Percentiles rank a stretch among this genome's conserved stretches.
These are phyloP conservation scores for Rosalia funebris DNA, from an alignment of 2,888 invertebrate species.

Conservation along the genomic window DNA sequence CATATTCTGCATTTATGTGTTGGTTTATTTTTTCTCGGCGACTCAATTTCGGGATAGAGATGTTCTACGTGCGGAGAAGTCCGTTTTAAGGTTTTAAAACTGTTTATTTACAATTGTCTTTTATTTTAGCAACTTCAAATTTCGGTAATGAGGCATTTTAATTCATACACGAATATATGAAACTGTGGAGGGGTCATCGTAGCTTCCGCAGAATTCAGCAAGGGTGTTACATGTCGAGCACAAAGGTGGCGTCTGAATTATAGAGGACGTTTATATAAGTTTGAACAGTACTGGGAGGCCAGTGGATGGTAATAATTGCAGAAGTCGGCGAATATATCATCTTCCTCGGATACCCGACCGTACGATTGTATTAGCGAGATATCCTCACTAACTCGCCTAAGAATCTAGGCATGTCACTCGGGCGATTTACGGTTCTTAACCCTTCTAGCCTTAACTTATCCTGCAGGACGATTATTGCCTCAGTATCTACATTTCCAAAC, in stretches of 20 bases:
- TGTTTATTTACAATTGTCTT: too few species aligned
- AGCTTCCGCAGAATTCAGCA: not conserved
- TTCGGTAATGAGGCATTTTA: too few species aligned
- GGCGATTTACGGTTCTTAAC: slow-evolving; percentile 58
- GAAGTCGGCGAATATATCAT: slow-evolving; percentile 57
- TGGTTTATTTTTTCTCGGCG: too few species aligned
- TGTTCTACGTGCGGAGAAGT: too few species aligned
- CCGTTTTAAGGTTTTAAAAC: too few species aligned
- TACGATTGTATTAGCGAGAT: slow-evolving; percentile 57
- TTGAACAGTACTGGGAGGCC: slow-evolving; percentile 40
- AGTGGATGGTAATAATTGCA: slow-evolving; percentile 56
- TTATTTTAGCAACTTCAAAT: too few species aligned
- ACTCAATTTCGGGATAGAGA: too few species aligned
- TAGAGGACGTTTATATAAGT: slow-evolving; percentile 36
- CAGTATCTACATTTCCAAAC: slow-evolving; percentile 56
- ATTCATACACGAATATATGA: not conserved
- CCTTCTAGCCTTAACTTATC: slow-evolving; percentile 51
- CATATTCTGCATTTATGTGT: too few species aligned
- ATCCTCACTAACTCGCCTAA: slow-evolving; percentile 57
- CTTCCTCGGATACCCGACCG: slow-evolving; percentile 48
- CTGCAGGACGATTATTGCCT: slow-evolving; percentile 51
- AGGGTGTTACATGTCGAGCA: slow-evolving; percentile 15
- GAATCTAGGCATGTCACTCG: slow-evolving; percentile 55
- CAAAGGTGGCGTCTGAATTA: slow-evolving; percentile 41
- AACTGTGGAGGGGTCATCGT: not conserved